A percentile compares a stretch with the other conserved stretches of the same genome.
These are phyloP conservation scores for Chaetodon trifasciatus DNA, from an alignment of 2,797 vertebrate genomes.

Conservation along the genomic window DNA sequence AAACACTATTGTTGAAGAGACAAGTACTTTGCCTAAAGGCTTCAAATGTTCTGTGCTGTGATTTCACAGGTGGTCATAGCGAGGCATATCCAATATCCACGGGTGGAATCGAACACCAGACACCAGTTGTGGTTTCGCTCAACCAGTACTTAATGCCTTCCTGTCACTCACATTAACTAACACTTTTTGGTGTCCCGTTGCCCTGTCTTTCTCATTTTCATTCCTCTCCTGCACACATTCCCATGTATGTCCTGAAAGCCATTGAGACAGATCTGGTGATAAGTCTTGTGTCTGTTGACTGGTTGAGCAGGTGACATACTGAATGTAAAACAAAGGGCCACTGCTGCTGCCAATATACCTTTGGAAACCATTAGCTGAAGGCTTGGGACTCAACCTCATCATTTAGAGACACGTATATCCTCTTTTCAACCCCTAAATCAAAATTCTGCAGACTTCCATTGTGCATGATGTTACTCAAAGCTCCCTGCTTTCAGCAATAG, in stretches of 20 bases:
- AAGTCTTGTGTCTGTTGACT: slow-evolving; percentile 50
- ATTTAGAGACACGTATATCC: slow-evolving; percentile 53
- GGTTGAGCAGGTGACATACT: slow-evolving; percentile 71
- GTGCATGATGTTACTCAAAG: slow-evolving; percentile 52
- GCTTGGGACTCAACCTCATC: slow-evolving; percentile 66
- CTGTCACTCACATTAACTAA: slow-evolving; percentile 1
- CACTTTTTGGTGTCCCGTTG: neutral
- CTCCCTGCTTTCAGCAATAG: slow-evolving; percentile 44
- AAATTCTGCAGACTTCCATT: slow-evolving; percentile 48
- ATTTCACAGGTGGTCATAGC: slow-evolving; percentile 73
- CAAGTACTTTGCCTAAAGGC: slow-evolving; percentile 73
- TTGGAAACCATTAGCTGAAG: slow-evolving; percentile 71
- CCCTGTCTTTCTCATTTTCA: slow-evolving; percentile 21
- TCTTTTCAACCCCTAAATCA: slow-evolving; percentile 8
- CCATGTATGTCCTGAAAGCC: slow-evolving; percentile 32
- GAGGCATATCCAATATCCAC: slow-evolving; percentile 45
- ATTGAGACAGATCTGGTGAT: slow-evolving; percentile 36
- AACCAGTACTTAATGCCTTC: slow-evolving; percentile 19
- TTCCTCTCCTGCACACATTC: slow-evolving; percentile 24
- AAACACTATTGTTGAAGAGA: slow-evolving; percentile 77
- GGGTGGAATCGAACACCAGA: slow-evolving; percentile 37
- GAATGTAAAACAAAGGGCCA: slow-evolving; percentile 68
- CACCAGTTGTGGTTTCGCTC: slow-evolving; percentile 30
- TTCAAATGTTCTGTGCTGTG: slow-evolving; percentile 53
- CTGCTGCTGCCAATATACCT: slow-evolving; percentile 69